Conservation (phyloP, 2,888 invertebrate genomes). For the Ophonus ardosiacus region DNA sequence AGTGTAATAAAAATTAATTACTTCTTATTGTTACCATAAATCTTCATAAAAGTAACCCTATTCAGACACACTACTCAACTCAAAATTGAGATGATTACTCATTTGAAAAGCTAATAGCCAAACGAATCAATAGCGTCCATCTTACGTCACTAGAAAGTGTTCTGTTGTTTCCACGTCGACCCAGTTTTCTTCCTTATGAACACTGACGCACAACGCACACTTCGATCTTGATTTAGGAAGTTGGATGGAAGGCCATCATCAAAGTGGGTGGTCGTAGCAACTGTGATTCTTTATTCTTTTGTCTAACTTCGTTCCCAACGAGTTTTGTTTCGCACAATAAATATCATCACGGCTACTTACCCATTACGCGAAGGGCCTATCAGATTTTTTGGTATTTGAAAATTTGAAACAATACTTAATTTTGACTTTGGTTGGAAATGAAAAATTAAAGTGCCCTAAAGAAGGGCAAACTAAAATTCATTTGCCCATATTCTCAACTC, state of each 20-base stretch:
- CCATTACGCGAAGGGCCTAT: no score
- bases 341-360: no score
- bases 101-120: conserved; percentile 51
- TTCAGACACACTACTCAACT: background rate
- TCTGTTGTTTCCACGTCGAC: conserved; percentile 46
- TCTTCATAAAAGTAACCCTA: background rate
- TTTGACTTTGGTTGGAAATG: no score
- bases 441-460: no score
- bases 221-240: conserved; percentile 48
- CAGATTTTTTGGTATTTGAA: no score
- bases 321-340: no score
- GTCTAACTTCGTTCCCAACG: background rate
- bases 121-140: conserved; percentile 32
- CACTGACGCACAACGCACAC: conserved; percentile 8
- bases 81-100: background rate
- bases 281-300: background rate
- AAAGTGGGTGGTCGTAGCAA: background rate
- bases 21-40: background rate
- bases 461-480: no score
- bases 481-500: no score
- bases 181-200: conserved; percentile 38
- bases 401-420: no score
- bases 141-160: conserved; percentile 37
- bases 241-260: conserved; percentile 37
- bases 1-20: background rate